phyloP scores from a whole-genome alignment of 2,888 invertebrate genomes.

The Mimumesa dahlbomi region DNA sequence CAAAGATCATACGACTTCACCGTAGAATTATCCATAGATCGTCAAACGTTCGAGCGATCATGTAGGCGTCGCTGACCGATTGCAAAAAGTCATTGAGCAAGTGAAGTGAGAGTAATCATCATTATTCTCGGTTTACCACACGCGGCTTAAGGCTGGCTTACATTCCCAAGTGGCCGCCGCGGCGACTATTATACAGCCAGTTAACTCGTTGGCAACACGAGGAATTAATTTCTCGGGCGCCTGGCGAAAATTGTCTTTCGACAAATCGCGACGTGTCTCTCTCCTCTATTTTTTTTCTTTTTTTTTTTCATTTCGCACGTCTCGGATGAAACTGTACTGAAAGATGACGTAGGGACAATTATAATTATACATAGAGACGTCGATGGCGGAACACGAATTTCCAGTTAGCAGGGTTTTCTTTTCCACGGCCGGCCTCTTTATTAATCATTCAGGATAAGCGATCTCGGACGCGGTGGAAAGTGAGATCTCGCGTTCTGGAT shows the following conservation, averaged over 20 bases:
- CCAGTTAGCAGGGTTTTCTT: constrained; percentile 17
- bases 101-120: constrained; percentile 61
- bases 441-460: not conserved
- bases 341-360: too few relatives aligned
- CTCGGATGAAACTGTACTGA: too few relatives aligned
- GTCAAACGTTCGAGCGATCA: not conserved
- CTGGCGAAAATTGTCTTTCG: too few relatives aligned
- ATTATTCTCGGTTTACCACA: constrained; percentile 37
- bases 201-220: constrained; percentile 23
- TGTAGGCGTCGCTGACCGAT: too few relatives aligned
- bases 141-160: constrained; percentile 13
- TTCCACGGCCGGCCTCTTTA: not conserved
- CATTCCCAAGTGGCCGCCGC: constrained; percentile 5
- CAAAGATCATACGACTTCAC: too few relatives aligned
- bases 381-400: too few relatives aligned
- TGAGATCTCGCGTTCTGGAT: constrained; percentile 37
- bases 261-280: too few relatives aligned
- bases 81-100: constrained; percentile 54
- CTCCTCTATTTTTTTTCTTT: too few relatives aligned
- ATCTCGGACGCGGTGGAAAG: constrained; percentile 45
- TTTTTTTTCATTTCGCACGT: too few relatives aligned
- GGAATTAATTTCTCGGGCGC: constrained; percentile 35
- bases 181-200: constrained; percentile 10
- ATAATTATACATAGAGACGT: too few relatives aligned
- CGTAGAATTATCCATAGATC: too few relatives aligned